Evolutionary conservation across 2,113 vertebrate genomes (phyloP), one percentile per base, ranked within the genome.

Genomic region (Smithornis capensis): DNA sequence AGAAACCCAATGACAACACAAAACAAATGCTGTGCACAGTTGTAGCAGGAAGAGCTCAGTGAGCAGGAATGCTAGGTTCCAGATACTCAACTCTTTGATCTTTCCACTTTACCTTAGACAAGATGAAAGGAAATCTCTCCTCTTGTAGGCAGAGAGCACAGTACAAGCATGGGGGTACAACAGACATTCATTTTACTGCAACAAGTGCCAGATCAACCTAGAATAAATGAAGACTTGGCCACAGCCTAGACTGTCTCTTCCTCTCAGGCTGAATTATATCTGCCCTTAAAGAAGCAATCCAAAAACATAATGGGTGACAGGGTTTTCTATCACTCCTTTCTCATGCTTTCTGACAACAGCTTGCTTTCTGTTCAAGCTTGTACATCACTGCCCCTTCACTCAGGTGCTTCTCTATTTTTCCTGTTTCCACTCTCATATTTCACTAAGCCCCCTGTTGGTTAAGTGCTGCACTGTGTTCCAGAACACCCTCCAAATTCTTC

Each of bases 21-120:
- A 92, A 94, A 96, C 83, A 97, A 96, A 75, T 68, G 94, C 95
- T 95, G 89, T 83, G 73, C 94, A 92, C 64, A 60, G 91, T 17
- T 90, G 15, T 0, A 92, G 92, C 94, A 97, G 96, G 96, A 96
- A 96, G 91, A 94, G 87, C 94, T 90, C 94, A n/a, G 79, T 53
- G 77, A 29, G 64, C 83, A 90, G 94, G 79, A 96, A 92, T 50
- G 63, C 52, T 24, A 37, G 17, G 76, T 76, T 93, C 95, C 89
- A 60, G 95, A 90, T 95, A 56, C 23, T 5, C 12, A 74, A 17
- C 81, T 21, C 95, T 97, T 97, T 97, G 96, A 97, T 96, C 89
- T 94, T 71, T 75, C 73, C 69, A 82, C 91, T 90, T 96, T 1
- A 96, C 95, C 89, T 95, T 95, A 37, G n/a, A 68, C 38, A 31